Conservation (phyloP, 2,888 invertebrate species). For the Isoperla grammatica region DNA sequence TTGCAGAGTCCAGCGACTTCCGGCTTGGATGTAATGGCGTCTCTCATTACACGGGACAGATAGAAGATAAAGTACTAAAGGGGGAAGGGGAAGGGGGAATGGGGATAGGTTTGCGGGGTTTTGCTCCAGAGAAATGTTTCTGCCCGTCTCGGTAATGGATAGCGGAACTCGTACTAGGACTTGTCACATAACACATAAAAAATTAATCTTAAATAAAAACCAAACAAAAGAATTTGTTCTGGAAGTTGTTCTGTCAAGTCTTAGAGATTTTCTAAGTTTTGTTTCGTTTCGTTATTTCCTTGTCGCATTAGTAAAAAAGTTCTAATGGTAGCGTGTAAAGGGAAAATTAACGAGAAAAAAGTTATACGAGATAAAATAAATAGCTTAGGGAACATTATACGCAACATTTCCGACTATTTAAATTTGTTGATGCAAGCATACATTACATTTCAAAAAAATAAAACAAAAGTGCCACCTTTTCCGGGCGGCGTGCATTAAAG, state of each 20-base stretch:
- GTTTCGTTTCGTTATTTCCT: no score
- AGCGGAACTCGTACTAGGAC: slow-evolving; percentile 9
- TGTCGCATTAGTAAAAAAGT: no score
- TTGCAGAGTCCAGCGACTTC: slow-evolving; percentile 1
- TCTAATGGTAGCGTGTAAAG: no score
- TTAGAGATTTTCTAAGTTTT: background rate
- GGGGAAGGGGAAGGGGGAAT: background rate
- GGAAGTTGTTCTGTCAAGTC: background rate
- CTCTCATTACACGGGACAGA: slow-evolving; percentile 21
- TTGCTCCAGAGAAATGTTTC: background rate
- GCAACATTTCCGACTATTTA: no score
- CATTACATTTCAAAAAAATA: no score
- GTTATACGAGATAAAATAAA: no score
- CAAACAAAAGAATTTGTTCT: slow-evolving; percentile 5
- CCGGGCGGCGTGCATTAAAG: no score
- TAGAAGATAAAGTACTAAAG: slow-evolving; percentile 7
- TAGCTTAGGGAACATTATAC: no score
- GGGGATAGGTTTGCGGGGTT: background rate
- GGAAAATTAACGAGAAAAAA: no score
- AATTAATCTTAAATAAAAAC: slow-evolving; percentile 16
- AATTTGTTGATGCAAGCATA: no score
- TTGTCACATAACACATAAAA: slow-evolving; percentile 13
- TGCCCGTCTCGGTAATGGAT: background rate
- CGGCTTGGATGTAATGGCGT: slow-evolving; percentile 15
- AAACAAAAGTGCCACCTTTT: no score